Evolutionary conservation across 2,888 invertebrate species (phyloP).

Genomic region (Rotaria sp.): DNA sequence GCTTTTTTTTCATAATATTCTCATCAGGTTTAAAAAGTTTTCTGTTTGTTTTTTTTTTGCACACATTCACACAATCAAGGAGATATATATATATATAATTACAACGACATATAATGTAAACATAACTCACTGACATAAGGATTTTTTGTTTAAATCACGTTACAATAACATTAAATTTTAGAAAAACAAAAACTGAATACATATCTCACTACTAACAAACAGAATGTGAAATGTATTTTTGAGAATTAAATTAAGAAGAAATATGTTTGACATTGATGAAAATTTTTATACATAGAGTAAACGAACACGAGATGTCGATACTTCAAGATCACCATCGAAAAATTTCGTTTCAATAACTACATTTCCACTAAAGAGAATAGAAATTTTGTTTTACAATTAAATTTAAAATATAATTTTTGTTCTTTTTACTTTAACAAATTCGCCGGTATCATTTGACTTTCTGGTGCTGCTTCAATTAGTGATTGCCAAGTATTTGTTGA

Average conservation of each 20-base stretch:
- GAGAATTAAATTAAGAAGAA: too few relatives aligned
- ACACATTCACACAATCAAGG: neutral
- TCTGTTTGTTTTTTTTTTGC: neutral
- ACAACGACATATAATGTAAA: neutral
- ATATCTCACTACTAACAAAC: neutral
- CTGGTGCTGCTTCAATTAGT: constrained; percentile 93
- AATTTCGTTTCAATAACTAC: constrained; percentile 92
- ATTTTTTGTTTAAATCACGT: neutral
- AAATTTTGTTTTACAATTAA: neutral
- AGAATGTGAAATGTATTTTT: neutral
- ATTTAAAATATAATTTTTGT: too few relatives aligned
- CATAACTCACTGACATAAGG: neutral
- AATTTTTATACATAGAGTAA: constrained; percentile 74
- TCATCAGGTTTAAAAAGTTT: neutral
- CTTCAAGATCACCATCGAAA: constrained; percentile 83
- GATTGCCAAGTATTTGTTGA: constrained; percentile 99
- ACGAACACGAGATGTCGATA: constrained; percentile 86
- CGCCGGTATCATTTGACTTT: constrained; percentile 99
- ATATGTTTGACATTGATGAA: neutral
- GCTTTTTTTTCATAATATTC: neutral
- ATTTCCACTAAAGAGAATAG: constrained; percentile 67
- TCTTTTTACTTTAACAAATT: constrained; percentile 81
- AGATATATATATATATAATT: neutral
- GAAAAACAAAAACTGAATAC: neutral
- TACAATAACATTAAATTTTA: neutral